Percentiles rank a stretch among this genome's conserved stretches.
phyloP scores from a whole-genome alignment of 2,888 invertebrate genomes.

The Platynereis dumerilii region DNA sequence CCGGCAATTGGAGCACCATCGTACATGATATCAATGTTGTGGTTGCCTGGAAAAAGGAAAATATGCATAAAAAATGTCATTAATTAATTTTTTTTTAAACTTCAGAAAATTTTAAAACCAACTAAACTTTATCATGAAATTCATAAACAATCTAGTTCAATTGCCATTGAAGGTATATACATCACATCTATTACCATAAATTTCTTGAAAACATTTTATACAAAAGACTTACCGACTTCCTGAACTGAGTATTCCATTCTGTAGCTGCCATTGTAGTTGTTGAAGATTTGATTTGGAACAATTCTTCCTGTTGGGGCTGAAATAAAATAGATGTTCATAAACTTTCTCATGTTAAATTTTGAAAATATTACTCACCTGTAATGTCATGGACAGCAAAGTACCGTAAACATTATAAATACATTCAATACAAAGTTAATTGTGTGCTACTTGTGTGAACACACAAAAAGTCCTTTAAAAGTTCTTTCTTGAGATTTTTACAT shows the following conservation, averaged over 20 bases:
- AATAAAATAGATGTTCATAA: neutral
- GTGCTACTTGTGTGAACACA: too few species aligned
- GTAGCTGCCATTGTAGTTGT: constrained; percentile 36
- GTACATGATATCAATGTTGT: constrained; percentile 61
- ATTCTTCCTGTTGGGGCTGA: constrained; percentile 31
- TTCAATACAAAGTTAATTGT: neutral
- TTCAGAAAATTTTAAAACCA: neutral
- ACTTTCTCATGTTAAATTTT: too few species aligned
- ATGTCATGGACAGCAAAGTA: neutral
- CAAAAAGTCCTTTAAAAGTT: too few species aligned
- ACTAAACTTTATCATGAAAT: neutral
- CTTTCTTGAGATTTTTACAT: too few species aligned
- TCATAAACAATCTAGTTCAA: neutral
- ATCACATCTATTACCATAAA: too few species aligned
- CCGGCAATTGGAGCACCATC: constrained; percentile 75
- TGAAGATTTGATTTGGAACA: constrained; percentile 32
- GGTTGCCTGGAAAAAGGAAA: constrained; percentile 66
- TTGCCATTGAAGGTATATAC: too few species aligned
- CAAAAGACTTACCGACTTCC: constrained; percentile 43
- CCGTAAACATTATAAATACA: neutral
- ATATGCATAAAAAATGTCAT: neutral
- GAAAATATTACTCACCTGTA: neutral
- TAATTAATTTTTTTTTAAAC: neutral
- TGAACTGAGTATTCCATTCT: constrained; percentile 48
- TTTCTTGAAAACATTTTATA: too few species aligned